These are phyloP conservation scores for Lacanobia oleracea DNA, from an alignment of 2,888 invertebrate species.

Conservation along the genomic window DNA sequence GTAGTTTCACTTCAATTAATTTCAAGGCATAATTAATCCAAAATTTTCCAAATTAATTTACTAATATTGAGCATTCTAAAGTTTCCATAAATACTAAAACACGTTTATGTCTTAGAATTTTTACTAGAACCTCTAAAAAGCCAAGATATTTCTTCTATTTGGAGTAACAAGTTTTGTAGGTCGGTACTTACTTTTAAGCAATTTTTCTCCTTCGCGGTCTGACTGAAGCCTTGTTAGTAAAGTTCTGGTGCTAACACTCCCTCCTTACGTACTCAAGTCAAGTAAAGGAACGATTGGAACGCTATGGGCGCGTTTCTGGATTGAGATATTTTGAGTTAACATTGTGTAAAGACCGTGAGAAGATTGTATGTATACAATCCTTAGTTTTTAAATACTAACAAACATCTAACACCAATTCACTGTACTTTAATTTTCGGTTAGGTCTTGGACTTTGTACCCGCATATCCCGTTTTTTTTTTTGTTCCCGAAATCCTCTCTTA, in stretches of 20 bases:
- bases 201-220: slow-evolving; percentile 51
- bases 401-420: too few species aligned
- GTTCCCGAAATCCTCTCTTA: too few species aligned
- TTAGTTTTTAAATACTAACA: too few species aligned
- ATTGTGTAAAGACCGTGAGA: too few species aligned
- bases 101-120: slow-evolving; percentile 7
- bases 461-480: too few species aligned
- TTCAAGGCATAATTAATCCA: slow-evolving; percentile 12
- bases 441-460: too few species aligned
- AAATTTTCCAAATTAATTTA: not conserved
- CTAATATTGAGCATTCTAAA: not conserved
- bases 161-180: slow-evolving; percentile 30
- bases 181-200: slow-evolving; percentile 31
- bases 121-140: not conserved
- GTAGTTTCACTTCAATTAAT: slow-evolving; percentile 28
- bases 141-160: slow-evolving; percentile 18
- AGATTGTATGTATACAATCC: too few species aligned
- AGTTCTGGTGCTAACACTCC: slow-evolving; percentile 37
- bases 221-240: slow-evolving; percentile 56
- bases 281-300: slow-evolving; percentile 27
- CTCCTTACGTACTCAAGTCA: slow-evolving; percentile 16
- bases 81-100: not conserved
- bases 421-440: too few species aligned
- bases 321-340: not conserved
- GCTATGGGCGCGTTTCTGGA: slow-evolving; percentile 1